Base-by-base conservation (phyloP, 2,113 vertebrate species). In the Cinclus cinclus region DNA sequence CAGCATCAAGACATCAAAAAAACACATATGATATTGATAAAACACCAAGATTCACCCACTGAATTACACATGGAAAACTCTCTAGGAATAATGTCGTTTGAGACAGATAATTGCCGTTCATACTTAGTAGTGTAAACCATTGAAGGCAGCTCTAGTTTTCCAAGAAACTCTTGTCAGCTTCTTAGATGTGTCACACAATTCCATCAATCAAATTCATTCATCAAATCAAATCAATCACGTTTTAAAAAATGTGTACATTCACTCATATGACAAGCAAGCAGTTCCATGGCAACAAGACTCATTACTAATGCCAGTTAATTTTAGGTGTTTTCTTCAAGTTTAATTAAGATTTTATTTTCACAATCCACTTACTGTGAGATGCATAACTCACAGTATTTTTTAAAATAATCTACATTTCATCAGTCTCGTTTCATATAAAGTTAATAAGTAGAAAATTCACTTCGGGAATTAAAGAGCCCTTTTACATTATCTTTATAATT, bases 401-500 rank as follows among this genome's bases (percentile, higher is more conserved):
- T 2, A 2, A 75, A 69, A 78, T 78, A 70, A 52, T 74, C n/a
- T 82, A 67, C 33, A 71, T 86, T 96, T 90, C 41, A 88, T 80
- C 73, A 84, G 47, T 75, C 33, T 89, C 2, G 3, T 92, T 94
- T 94, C 74, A 90, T 86, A 91, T 90, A 81, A n/a, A 76, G 60
- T 65, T 94, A 95, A 85, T 87, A 93, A 83, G 37, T 52, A 81
- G 75, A 89, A 95, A 97, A 93, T 81, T 47, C n/a, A 63, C 59
- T 88, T 90, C 7, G 28, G 87, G 96, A 95, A 93, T 92, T 91
- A 94, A 73, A 83, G 41, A 87, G 2, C 24, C 7, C 62, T 92
- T 95, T 91, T 55, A 84, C 21, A 53, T 77, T 94, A 87, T 79
- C 67, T 60, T 91, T 93, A 65, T 92, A 95, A 95, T 96, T 96